Percentiles rank a stretch among this genome's conserved stretches.
Conservation (phyloP, 2,113 vertebrate species). For the Eira barbara region DNA sequence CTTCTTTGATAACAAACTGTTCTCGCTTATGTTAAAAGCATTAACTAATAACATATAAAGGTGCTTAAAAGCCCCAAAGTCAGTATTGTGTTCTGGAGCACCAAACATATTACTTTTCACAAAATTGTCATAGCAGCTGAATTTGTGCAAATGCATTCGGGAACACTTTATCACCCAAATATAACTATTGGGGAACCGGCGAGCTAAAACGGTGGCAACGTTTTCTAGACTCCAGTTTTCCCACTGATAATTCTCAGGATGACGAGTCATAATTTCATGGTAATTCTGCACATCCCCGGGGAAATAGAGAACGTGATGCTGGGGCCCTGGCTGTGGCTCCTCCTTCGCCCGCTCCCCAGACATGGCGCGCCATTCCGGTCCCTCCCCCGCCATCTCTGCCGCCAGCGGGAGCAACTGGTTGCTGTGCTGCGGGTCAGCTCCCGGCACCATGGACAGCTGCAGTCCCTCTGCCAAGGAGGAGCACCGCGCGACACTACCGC, state of each 20-base stretch:
- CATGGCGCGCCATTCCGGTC: no score
- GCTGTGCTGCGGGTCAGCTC: no score
- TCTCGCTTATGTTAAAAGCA: slow-evolving; percentile 88
- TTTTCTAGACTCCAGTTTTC: slow-evolving; percentile 95
- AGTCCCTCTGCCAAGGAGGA: no score
- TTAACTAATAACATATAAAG: slow-evolving; percentile 92
- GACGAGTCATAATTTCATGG: slow-evolving; percentile 91
- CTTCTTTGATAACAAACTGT: slow-evolving; percentile 79
- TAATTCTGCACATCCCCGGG: slow-evolving; percentile 94
- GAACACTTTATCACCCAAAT: slow-evolving; percentile 96
- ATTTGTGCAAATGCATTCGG: slow-evolving; percentile 96
- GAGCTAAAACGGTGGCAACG: slow-evolving; percentile 86
- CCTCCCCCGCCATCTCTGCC: no score
- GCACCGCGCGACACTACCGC: no score
- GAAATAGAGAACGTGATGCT: no score
- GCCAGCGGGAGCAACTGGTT: no score
- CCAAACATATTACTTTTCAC: slow-evolving; percentile 96
- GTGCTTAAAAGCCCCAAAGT: slow-evolving; percentile 90
- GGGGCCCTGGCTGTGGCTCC: no score
- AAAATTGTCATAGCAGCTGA: slow-evolving; percentile 98
- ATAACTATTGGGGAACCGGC: slow-evolving; percentile 88
- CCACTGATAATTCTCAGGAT: slow-evolving; percentile 93
- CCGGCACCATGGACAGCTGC: no score
- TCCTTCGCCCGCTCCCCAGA: no score
- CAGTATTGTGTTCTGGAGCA: slow-evolving; percentile 90